Base-by-base conservation (phyloP, 2,888 invertebrate species). In the Tinea pellionella region DNA sequence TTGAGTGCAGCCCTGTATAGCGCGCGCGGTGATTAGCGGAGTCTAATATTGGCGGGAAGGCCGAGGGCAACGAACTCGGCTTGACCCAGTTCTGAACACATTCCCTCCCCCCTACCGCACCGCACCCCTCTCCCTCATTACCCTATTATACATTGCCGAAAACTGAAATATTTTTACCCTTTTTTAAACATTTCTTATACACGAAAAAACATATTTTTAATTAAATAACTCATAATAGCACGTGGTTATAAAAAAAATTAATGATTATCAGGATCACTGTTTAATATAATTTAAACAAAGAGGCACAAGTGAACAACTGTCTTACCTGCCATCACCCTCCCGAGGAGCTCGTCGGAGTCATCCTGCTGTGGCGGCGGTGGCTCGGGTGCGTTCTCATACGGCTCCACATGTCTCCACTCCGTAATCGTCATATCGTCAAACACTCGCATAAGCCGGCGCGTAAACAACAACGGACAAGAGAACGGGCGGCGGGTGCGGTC, bases 21-120 rank as follows among this genome's bases (percentile, higher is more conserved):
- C 63, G 66, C 66, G 64, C 66, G 71, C 69, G 74, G 78, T 78
- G 80, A 83, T 85, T 82, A 80, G 80, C 81, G 80, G 77, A 77
- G 78, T 78, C 80, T 74, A 84, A 86, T 85, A 85, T 85, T 86
- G 84, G 78, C 75, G 83, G 84, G 86, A 87, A 86, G 86, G 86
- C 86, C 86, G 86, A 84, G 86, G 83, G 84, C 85, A 85, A 85
- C 82, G 86, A 87, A 84, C 86, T 86, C 84, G 68, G 85, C 80
- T 80, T 85, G 87, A 86, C 87, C 87, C 70, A 87, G 86, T 82
- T 87, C 74, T 69, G 75, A 69, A 66, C 65, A 66, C 62, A 64
- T 63, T 63, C 63, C 61, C 62, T 56, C 67, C 68, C 65, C 70
- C 60, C 68, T 66, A 63, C 67, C 64, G 67, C 62, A 63, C 42